phyloP scores from a whole-genome alignment of 2,113 vertebrate species.

The Tachysurus vachellii region DNA sequence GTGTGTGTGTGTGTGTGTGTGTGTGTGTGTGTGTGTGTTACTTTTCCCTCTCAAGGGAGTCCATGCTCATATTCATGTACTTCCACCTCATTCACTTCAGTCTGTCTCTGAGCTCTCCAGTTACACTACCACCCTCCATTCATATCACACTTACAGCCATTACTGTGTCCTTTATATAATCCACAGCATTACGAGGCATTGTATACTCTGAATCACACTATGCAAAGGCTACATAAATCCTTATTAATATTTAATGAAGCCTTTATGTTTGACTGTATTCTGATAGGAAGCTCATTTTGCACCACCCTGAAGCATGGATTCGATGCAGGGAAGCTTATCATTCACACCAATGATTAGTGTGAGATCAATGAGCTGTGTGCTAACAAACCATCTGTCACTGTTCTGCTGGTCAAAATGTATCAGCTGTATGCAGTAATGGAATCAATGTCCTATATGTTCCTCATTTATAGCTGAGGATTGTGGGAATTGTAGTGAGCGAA shows the following conservation, averaged over 20 bases:
- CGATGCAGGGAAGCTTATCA: constrained; percentile 28
- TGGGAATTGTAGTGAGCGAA: constrained; percentile 51
- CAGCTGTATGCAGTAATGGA: constrained; percentile 14
- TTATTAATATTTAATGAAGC: constrained; percentile 21
- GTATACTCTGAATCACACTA: constrained; percentile 3
- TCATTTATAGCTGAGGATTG: constrained; percentile 33
- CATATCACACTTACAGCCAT: constrained; percentile 21
- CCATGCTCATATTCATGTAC: constrained; percentile 38
- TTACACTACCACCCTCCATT: constrained; percentile 28
- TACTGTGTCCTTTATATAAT: neutral
- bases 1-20: constrained; percentile 11
- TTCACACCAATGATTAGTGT: constrained; percentile 44
- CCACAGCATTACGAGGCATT: constrained; percentile 6
- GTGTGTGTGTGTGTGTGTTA: constrained; percentile 13
- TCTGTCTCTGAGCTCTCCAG: constrained; percentile 14
- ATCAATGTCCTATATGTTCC: constrained; percentile 31
- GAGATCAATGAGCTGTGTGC: constrained; percentile 16
- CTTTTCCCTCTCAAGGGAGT: constrained; percentile 32
- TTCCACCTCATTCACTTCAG: constrained; percentile 34
- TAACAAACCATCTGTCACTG: constrained; percentile 18
- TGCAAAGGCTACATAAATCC: constrained; percentile 6
- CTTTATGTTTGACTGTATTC: constrained; percentile 20
- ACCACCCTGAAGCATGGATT: constrained; percentile 14
- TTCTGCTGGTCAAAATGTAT: constrained; percentile 26
- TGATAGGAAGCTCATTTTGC: neutral